Base-by-base conservation (phyloP, 2,888 invertebrate species). In the Monopis laevigella region DNA sequence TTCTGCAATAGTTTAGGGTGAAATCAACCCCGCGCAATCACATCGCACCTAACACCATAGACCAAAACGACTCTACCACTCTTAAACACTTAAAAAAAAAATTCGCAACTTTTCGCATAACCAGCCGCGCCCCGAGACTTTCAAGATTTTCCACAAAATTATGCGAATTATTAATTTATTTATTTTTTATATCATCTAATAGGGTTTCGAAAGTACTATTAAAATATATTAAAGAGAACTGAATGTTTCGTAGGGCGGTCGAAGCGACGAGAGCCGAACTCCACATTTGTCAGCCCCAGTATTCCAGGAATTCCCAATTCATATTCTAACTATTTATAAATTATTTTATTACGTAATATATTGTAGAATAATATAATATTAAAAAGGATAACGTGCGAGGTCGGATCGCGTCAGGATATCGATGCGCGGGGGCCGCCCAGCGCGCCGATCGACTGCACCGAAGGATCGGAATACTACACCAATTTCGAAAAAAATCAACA, bases 1-100 rank as follows among this genome's bases (percentile, higher is more conserved):
- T 74, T 73, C 67, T 74, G 62, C 66, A 62, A 55, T 68, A 47
- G 56, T 75, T 78, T 68, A 72, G 58, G 59, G 58, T 55, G 50
- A 54, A 53, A 44, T 43, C 49, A 50, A 50, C 60, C 65, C 55
- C 68, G 75, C 77, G 74, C 77, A 74, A 38, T 34, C 46, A 48
- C 50, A 51, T 58, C 44, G 50, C 53, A 44, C 47, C 8, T 3
- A 16, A 27, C n/a, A 14, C 2, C 14, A 14, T n/a, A 39, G 12
- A 10, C 17, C 12, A 10, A 10, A 17, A 27, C 27, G 13, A 2
- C 17, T 4, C 10, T 7, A n/a, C n/a, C 3, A 39, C 26, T n/a
- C 21, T 36, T 7, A 7, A 19, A 14, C 18, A 13, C 39, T 16
- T 14, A 27, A 11, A 48, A 59, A 68, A 74, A 68, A 74, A 77